phyloP scores from a whole-genome alignment of 2,113 vertebrate species.

The Ia io region DNA sequence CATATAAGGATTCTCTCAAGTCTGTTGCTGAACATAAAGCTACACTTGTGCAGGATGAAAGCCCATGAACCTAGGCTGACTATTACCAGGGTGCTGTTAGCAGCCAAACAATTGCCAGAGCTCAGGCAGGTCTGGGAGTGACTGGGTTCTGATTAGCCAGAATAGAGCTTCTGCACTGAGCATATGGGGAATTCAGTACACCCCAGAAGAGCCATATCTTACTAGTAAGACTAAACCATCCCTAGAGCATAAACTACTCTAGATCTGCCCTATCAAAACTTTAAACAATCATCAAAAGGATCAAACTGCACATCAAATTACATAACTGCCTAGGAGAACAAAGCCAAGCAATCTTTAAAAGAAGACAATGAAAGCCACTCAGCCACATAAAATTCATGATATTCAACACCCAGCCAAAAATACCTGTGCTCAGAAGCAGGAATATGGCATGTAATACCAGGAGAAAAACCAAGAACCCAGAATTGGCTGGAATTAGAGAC shows the following conservation, averaged over 20 bases:
- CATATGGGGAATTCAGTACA: neutral
- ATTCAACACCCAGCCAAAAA: neutral
- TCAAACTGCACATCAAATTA: neutral
- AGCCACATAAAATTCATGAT: neutral
- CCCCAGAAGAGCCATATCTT: neutral
- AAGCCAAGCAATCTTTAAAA: neutral
- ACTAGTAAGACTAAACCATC: neutral
- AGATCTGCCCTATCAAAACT: neutral
- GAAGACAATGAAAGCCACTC: neutral
- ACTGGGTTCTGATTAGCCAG: neutral
- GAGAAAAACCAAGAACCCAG: neutral
- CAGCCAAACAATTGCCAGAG: neutral
- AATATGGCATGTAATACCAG: neutral
- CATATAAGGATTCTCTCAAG: neutral
- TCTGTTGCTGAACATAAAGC: neutral
- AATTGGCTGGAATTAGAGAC: neutral
- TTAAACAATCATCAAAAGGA: neutral
- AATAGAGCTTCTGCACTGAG: neutral
- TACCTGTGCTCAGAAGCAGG: neutral
- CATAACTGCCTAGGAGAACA: neutral
- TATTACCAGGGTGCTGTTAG: neutral
- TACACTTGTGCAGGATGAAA: neutral
- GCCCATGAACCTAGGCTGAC: neutral
- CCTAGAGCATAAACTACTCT: neutral
- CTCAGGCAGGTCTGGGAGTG: neutral